Conservation (phyloP, 2,888 invertebrate species). For the Apamea monoglypha region DNA sequence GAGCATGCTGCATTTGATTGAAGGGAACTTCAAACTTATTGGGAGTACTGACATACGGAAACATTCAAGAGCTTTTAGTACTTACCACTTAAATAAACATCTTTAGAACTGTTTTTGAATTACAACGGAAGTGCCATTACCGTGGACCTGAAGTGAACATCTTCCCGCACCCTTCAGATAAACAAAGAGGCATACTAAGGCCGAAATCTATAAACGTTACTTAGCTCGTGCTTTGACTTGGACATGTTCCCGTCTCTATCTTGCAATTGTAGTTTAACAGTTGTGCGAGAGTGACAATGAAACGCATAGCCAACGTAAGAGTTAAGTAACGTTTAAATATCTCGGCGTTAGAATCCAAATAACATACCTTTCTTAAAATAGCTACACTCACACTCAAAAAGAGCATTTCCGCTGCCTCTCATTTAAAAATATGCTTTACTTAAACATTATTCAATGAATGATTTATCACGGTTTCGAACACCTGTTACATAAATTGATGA, state of each 20-base stretch:
- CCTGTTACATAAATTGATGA: conserved; percentile 63
- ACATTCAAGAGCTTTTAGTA: conserved; percentile 43
- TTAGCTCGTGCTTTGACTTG: background rate
- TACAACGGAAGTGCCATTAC: conserved; percentile 76
- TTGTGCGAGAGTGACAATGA: background rate
- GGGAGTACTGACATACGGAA: conserved; percentile 34
- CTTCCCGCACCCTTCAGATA: conserved; percentile 83
- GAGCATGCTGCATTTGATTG: conserved; percentile 39
- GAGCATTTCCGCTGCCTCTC: conserved; percentile 68
- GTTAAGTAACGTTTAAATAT: background rate
- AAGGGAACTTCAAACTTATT: conserved; percentile 50
- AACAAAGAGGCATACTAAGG: conserved; percentile 82
- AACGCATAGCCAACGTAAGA: background rate
- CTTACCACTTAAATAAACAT: conserved; percentile 66
- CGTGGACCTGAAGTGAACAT: conserved; percentile 77
- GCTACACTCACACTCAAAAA: conserved; percentile 70
- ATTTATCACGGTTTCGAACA: conserved; percentile 67
- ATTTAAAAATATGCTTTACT: conserved; percentile 63
- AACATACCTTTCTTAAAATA: conserved; percentile 85
- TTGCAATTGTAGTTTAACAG: background rate
- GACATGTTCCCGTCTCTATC: background rate
- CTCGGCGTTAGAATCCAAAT: conserved; percentile 76
- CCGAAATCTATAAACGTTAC: conserved; percentile 9
- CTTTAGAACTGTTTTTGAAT: conserved; percentile 68
- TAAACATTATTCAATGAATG: conserved; percentile 58